A percentile compares a stretch with the other conserved stretches of the same genome.
Evolutionary conservation across 2,888 invertebrate genomes (phyloP).

Genomic region (Balanococcus diminutus): DNA sequence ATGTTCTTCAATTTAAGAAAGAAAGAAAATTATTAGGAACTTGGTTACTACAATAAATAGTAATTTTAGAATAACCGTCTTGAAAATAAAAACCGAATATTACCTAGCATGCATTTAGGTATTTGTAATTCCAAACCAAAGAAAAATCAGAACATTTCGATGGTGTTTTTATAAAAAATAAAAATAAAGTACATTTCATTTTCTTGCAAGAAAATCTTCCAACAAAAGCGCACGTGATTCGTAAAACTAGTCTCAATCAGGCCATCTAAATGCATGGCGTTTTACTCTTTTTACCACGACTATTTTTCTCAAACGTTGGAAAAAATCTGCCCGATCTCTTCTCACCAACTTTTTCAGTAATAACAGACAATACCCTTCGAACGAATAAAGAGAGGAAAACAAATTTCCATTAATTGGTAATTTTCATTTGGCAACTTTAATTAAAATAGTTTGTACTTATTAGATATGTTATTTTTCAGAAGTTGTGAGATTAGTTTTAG

Average conservation of each 20-base stretch:
- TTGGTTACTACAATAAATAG: neutral
- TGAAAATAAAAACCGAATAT: neutral
- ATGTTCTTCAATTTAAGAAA: neutral
- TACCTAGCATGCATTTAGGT: too few species aligned
- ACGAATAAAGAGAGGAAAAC: slow-evolving; percentile 3
- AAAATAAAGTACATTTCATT: slow-evolving; percentile 38
- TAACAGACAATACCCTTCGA: slow-evolving; percentile 35
- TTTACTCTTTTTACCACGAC: slow-evolving; percentile 41
- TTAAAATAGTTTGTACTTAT: slow-evolving; percentile 3
- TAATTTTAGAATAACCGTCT: neutral
- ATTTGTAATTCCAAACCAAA: neutral
- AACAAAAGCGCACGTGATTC: slow-evolving; percentile 47
- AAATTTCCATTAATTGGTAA: slow-evolving; percentile 41
- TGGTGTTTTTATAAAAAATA: neutral
- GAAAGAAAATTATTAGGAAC: neutral
- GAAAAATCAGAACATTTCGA: slow-evolving; percentile 24
- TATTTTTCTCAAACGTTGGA: slow-evolving; percentile 50
- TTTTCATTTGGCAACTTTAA: slow-evolving; percentile 32
- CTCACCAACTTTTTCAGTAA: neutral
- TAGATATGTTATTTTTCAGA: neutral
- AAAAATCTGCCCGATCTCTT: slow-evolving; percentile 30
- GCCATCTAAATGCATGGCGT: slow-evolving; percentile 56
- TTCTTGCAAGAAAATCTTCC: slow-evolving; percentile 6
- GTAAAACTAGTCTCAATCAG: slow-evolving; percentile 52
- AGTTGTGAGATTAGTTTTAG: neutral